Conservation (phyloP, 2,797 vertebrate species). For the Rhinichthys osculus region DNA sequence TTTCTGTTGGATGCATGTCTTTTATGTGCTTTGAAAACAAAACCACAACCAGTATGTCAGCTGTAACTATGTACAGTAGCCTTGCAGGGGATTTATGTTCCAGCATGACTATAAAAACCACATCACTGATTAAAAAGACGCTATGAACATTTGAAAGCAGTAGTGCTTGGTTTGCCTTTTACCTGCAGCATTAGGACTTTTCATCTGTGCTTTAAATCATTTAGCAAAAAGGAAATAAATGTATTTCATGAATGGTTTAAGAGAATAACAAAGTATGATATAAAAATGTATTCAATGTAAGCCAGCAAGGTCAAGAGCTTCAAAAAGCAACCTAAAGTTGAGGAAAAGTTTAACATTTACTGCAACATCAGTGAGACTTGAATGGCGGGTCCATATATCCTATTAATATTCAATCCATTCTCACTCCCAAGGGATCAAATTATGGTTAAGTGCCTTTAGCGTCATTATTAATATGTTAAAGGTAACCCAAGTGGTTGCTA, state of each 20-base stretch:
- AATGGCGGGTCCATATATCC: neutral
- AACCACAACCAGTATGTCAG: slow-evolving; percentile 8
- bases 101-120: slow-evolving; percentile 17
- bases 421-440: neutral
- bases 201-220: neutral
- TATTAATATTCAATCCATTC: neutral
- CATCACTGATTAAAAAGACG: slow-evolving; percentile 42
- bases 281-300: neutral
- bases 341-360: neutral
- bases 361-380: neutral
- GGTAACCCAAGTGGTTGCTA: neutral
- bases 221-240: neutral
- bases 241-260: neutral
- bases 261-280: neutral
- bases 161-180: slow-evolving; percentile 12
- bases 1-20: slow-evolving; percentile 22
- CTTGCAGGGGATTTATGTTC: slow-evolving; percentile 12
- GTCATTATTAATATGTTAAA: neutral
- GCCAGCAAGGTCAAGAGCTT: slow-evolving; percentile 27
- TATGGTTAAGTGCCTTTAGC: neutral
- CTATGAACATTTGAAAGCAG: slow-evolving; percentile 8
- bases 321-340: neutral
- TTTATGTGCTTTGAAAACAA: slow-evolving; percentile 38
- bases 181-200: neutral
- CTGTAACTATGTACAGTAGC: slow-evolving; percentile 12